Evolutionary conservation across 1,140 invertebrate species (phyloP).

Genomic region (Radopholus similis): DNA sequence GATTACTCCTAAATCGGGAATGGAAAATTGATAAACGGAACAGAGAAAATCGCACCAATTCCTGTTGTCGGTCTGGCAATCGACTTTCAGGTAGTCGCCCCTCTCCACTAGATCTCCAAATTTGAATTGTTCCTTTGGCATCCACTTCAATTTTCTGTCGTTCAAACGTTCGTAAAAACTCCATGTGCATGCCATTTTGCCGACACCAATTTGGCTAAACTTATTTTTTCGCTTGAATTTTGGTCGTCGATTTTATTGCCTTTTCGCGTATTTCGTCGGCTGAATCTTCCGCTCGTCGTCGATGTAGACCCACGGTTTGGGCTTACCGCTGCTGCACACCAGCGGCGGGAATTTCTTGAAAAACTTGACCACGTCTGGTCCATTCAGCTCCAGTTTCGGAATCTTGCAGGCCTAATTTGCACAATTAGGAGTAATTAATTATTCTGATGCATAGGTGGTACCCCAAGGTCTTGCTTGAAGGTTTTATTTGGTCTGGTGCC

Average conservation of each 20-base stretch:
- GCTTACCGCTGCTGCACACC: conserved; percentile 3
- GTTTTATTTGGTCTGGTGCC: background rate
- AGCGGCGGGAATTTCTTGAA: conserved; percentile 27
- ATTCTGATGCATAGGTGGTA: background rate
- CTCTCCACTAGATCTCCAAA: conserved; percentile 22
- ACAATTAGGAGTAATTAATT: background rate
- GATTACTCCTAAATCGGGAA: background rate
- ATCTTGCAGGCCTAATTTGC: conserved; percentile 33
- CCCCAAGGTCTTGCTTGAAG: background rate
- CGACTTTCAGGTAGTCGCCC: conserved; percentile 16
- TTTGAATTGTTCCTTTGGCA: background rate
- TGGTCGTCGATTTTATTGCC: conserved; percentile 3
- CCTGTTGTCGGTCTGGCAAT: background rate
- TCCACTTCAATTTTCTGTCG: conserved; percentile 30
- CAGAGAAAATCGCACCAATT: conserved; percentile 5
- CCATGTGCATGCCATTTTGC: conserved; percentile 25
- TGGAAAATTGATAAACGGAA: background rate
- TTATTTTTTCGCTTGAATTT: background rate
- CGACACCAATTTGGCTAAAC: background rate
- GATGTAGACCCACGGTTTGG: conserved; percentile 29
- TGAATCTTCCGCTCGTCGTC: conserved; percentile 28
- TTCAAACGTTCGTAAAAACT: conserved; percentile 26
- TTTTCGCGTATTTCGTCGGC: conserved; percentile 39
- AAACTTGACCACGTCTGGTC: conserved; percentile 34
- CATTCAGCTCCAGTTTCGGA: conserved; percentile 37